Evolutionary conservation across 2,797 vertebrate genomes (phyloP), one percentile per base, ranked within the genome.

Genomic region (Chloroceryle amazona): DNA sequence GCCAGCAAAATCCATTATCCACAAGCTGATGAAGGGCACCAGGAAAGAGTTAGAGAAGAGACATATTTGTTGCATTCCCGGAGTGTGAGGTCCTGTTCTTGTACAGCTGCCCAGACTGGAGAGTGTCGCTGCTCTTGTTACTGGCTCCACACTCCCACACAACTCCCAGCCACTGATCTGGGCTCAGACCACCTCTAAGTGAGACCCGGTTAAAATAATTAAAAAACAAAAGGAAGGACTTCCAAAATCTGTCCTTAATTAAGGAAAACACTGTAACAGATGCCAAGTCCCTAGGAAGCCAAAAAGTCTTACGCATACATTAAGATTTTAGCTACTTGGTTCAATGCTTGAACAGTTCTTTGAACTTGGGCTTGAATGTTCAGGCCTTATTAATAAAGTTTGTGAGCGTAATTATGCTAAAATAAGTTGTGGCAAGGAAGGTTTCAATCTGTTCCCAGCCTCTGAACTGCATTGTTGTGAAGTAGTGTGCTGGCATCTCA

Each of bases 11-110:
- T 86, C 66, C 83, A 62, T 92, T 94, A 86, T 91, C 66, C 73
- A 54, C 54, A 49, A 90, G 73, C 70, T 88, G 95, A 81, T 93
- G 93, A 93, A 91, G 85, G 81, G 58, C 70, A 73, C 0, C 2
- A 66, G 76, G 82, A 93, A 82, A 6, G 57, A 90, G 72, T 83
- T 51, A 65, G 85, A 55, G 91, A 62, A 60, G 86, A 78, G 90
- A 55, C 3, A 1, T 75, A 26, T 33, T 89, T 82, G 73, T 78
- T 87, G 84, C 95, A 96, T 97, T 97, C 94, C 83, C 96, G 86
- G 55, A 42, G 58, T 52, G 46, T 97, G 94, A 96, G 80, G 86
- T 95, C 86, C 94, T 81, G 47, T 74, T 96, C 73, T 89, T 96
- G 96, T 81, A 29, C 14, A 5, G 80, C 88, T 94, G 90, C 94